Evolutionary conservation across 2,797 vertebrate species (phyloP).

Genomic region (Discoglossus pictus): DNA sequence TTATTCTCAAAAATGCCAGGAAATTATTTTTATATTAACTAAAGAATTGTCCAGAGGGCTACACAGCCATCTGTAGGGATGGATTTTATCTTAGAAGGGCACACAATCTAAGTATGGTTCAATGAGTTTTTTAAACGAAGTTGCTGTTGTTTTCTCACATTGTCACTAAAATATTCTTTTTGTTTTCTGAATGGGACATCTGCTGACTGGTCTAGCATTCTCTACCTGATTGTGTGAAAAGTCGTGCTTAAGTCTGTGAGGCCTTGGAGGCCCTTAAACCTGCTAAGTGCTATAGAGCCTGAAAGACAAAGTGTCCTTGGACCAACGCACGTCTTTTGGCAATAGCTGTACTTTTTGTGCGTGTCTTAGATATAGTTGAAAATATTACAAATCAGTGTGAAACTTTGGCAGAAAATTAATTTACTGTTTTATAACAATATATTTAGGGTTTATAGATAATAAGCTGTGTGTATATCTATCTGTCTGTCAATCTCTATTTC

Average conservation of each 20-base stretch:
- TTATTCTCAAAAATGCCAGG: too few relatives aligned
- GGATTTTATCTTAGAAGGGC: slow-evolving; percentile 43
- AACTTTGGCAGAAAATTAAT: too few relatives aligned
- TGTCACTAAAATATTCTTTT: slow-evolving; percentile 86
- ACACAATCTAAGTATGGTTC: slow-evolving; percentile 73
- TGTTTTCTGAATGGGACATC: slow-evolving; percentile 71
- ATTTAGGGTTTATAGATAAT: too few relatives aligned
- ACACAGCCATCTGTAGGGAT: too few relatives aligned
- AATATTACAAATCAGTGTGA: too few relatives aligned
- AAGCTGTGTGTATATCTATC: too few relatives aligned
- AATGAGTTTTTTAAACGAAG: slow-evolving; percentile 75
- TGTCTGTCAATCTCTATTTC: too few relatives aligned
- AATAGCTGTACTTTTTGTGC: too few relatives aligned
- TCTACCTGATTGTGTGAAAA: slow-evolving; percentile 97
- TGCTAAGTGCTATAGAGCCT: slow-evolving; percentile 87
- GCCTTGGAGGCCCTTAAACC: slow-evolving; percentile 80
- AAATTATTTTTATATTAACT: too few relatives aligned
- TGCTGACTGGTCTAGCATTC: slow-evolving; percentile 69
- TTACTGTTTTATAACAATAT: too few relatives aligned
- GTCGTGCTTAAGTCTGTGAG: slow-evolving; percentile 86
- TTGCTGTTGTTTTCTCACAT: slow-evolving; percentile 91
- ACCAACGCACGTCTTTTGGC: slow-evolving; percentile 68
- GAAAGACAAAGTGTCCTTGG: slow-evolving; percentile 92
- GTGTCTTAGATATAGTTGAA: too few relatives aligned
- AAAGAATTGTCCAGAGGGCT: too few relatives aligned